Conservation (phyloP, 2,888 invertebrate species). For the Lutraria lutraria region DNA sequence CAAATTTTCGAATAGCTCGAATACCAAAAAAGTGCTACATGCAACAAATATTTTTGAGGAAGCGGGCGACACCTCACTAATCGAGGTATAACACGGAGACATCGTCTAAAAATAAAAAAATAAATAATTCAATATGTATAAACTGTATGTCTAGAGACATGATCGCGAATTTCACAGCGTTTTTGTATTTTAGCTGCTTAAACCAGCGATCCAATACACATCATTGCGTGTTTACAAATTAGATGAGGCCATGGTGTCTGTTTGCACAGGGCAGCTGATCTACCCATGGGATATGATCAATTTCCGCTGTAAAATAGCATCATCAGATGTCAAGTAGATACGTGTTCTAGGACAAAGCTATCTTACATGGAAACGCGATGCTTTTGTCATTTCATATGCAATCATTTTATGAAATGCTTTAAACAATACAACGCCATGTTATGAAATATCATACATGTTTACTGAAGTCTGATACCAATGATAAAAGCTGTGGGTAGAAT, state of each 20-base stretch:
- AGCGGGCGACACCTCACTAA: neutral
- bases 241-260: neutral
- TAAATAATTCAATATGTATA: neutral
- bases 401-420: no score
- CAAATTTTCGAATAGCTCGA: no score
- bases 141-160: neutral
- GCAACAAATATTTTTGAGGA: neutral
- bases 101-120: neutral
- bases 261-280: slow-evolving; percentile 2
- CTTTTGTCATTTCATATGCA: no score
- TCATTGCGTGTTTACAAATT: neutral
- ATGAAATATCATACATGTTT: no score
- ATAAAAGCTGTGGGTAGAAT: no score
- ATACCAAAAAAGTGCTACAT: no score
- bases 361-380: no score
- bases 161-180: neutral
- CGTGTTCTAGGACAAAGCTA: neutral
- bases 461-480: no score
- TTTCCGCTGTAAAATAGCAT: slow-evolving; percentile 8
- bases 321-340: neutral
- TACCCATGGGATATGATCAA: neutral
- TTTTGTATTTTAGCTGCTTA: neutral
- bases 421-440: no score
- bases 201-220: neutral
- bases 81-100: neutral